Base-by-base conservation (phyloP, 2,113 vertebrate genomes). In the Sebastes schlegelii region DNA sequence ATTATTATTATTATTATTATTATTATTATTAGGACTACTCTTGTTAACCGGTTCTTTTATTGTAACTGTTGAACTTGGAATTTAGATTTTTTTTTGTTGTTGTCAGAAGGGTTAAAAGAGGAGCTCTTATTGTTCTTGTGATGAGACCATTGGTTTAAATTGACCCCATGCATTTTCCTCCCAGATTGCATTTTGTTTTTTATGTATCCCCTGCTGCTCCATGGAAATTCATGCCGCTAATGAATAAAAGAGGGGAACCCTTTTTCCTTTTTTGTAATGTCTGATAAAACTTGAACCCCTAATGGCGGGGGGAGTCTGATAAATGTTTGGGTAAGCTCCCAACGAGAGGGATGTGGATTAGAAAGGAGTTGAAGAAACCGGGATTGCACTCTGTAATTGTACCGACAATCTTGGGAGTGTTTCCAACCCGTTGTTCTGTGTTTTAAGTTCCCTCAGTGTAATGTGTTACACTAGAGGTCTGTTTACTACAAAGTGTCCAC, bases 251-350 rank as follows among this genome's bases (percentile, higher is more conserved):
- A 80, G 77, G 91, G 82, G 63, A 69, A 61, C 63, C 40, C 5
- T 26, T 17, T 72, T 68, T 74, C 60, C 26, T 67, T 80, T 82
- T 63, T 89, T 83, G 1, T 60, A 69, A 78, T 83, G 76, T 87
- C 90, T 86, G 84, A 80, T 91, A 82, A 92, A 89, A 92, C 93
- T 94, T 92, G 89, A 94, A 90, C 9, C 69, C 76, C 71, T 23
- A 5, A 61, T 77, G 10, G 5, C 7, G 0, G 21, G 71, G 80
- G 79, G 42, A 61, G 17, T 21, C 19, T 73, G 48, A 68, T 21
- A 51, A 60, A 70, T 72, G 75, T 86, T 85, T 74, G 46, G 67
- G 2, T 57, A 48, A n/a, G 75, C 79, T 80, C 63, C 57, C 80
- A 67, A 77, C 8, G 2, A 51, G 46, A 76, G 23, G 55, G 51